Conservation (phyloP, 2,888 invertebrate species). For the Lithodes maja region DNA sequence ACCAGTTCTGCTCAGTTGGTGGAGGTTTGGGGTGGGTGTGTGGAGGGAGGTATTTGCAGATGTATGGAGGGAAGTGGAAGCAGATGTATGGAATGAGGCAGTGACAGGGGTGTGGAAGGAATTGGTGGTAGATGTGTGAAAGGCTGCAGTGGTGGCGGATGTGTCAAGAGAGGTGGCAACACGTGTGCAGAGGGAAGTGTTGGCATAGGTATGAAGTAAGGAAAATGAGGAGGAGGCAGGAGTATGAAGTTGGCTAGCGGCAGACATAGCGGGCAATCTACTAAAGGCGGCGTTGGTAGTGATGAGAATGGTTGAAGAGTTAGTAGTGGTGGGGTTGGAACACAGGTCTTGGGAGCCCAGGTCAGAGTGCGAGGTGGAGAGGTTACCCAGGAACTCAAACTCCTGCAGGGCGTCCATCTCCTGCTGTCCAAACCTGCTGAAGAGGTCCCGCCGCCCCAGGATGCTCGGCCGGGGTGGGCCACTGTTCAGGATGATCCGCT, state of each 20-base stretch:
- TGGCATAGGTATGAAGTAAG: too few species aligned
- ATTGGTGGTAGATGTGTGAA: too few species aligned
- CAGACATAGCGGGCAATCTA: neutral
- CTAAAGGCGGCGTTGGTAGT: too few species aligned
- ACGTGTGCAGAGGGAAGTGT: too few species aligned
- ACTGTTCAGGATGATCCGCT: conserved; percentile 30
- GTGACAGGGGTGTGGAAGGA: too few species aligned
- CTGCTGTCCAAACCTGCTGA: conserved; percentile 85
- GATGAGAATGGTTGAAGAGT: too few species aligned
- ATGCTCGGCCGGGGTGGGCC: conserved; percentile 80
- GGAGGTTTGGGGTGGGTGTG: neutral
- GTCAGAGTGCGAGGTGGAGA: conserved; percentile 64
- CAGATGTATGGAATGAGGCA: neutral
- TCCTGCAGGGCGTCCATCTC: conserved; percentile 86
- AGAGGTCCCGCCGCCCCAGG: conserved; percentile 85
- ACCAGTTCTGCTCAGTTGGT: conserved; percentile 20
- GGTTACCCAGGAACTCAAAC: conserved; percentile 82
- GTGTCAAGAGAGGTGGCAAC: too few species aligned
- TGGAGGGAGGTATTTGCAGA: neutral
- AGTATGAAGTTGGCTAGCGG: neutral
- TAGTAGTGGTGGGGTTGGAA: conserved; percentile 21
- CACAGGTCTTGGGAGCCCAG: conserved; percentile 55
- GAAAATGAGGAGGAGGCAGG: too few species aligned
- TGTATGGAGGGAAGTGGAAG: neutral
- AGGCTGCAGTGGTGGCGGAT: too few species aligned